Conservation (phyloP, 2,797 vertebrate species). For the Vespertilio murinus region DNA sequence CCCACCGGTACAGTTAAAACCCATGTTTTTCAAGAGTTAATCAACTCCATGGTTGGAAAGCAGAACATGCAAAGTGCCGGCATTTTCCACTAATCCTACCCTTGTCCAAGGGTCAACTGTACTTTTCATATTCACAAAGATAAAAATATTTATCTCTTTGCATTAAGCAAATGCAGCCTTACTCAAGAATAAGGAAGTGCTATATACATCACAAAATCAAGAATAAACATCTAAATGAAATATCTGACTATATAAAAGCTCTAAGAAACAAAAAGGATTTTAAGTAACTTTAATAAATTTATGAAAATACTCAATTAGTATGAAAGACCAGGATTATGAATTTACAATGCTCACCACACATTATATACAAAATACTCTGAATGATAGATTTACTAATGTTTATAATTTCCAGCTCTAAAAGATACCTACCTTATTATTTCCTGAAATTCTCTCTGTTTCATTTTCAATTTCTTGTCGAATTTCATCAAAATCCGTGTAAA, state of each 20-base stretch:
- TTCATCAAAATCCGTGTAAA: conserved; percentile 97
- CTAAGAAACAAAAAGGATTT: conserved; percentile 31
- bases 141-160: neutral
- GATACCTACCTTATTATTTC: conserved; percentile 94
- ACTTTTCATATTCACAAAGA: neutral
- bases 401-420: conserved; percentile 11
- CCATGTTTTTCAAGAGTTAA: neutral
- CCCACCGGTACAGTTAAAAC: neutral
- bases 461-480: conserved; percentile 98
- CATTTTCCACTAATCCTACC: neutral
- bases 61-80: neutral
- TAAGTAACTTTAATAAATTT: conserved; percentile 31
- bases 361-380: neutral
- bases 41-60: neutral
- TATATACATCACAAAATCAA: neutral
- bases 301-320: conserved; percentile 12
- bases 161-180: conserved; percentile 29
- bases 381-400: neutral
- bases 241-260: conserved; percentile 4
- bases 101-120: neutral
- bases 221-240: conserved; percentile 43
- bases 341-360: neutral
- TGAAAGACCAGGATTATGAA: conserved; percentile 17
- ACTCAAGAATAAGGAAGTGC: neutral
- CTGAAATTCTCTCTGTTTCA: conserved; percentile 97